Percentiles rank a stretch among this genome's conserved stretches.
Evolutionary conservation across 2,888 invertebrate genomes (phyloP).

Genomic region (Ormyrus thymus): DNA sequence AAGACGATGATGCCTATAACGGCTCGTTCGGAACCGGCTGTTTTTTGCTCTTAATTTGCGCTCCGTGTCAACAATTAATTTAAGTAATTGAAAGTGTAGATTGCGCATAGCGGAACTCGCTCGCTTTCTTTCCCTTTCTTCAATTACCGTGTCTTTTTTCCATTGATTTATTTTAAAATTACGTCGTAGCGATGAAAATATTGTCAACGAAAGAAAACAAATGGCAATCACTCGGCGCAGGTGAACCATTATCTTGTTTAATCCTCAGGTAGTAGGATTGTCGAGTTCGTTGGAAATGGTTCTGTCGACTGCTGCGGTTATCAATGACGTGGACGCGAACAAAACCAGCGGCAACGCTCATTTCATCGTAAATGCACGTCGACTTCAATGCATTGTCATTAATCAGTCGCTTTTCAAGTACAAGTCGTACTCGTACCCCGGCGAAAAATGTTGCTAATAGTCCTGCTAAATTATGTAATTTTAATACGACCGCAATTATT

Average conservation of each 20-base stretch:
- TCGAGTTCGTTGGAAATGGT: constrained; percentile 32
- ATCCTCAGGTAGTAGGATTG: background rate
- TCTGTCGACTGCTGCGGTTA: constrained; percentile 38
- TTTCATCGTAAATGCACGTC: constrained; percentile 13
- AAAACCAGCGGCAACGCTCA: constrained; percentile 1
- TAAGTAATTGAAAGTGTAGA: too few species aligned
- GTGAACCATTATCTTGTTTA: constrained; percentile 35
- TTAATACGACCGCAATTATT: too few species aligned
- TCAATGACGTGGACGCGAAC: constrained; percentile 35
- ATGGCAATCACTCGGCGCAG: constrained; percentile 25
- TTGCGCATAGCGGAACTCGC: too few species aligned
- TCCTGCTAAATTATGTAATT: too few species aligned
- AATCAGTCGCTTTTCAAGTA: background rate
- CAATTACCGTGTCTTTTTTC: background rate
- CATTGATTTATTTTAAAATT: background rate
- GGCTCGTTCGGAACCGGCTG: too few species aligned
- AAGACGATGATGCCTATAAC: too few species aligned
- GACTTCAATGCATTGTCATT: background rate
- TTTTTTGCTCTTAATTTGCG: too few species aligned
- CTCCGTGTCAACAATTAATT: too few species aligned
- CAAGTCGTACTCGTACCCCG: background rate
- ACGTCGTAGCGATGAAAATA: constrained; percentile 17
- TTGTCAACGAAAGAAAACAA: constrained; percentile 9
- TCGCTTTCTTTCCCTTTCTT: too few species aligned
- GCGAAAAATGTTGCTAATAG: too few species aligned